phyloP scores from a whole-genome alignment of 1,140 invertebrate species.

The Neotoxoptera formosana region DNA sequence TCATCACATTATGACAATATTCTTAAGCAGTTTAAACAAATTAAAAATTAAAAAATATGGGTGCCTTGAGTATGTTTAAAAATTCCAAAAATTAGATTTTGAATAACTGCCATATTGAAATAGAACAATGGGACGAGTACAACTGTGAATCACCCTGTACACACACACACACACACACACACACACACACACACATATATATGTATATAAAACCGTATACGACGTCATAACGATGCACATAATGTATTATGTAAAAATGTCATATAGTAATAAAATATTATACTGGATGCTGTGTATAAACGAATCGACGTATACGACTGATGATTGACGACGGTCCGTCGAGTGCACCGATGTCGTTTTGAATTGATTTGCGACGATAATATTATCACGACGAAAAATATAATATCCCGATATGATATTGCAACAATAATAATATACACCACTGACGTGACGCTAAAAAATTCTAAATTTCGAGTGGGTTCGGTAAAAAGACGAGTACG shows the following conservation, averaged over 20 bases:
- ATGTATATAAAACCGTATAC: not conserved
- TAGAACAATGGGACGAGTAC: no score
- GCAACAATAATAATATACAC: no score
- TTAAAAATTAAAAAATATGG: no score
- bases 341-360: not conserved
- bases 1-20: no score
- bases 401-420: not conserved
- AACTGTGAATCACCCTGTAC: no score
- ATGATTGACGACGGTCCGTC: slow-evolving; percentile 36
- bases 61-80: no score
- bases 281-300: not conserved
- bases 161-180: no score
- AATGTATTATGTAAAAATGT: not conserved
- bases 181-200: no score
- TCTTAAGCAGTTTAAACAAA: no score
- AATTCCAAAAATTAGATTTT: no score
- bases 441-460: not conserved
- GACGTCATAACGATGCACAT: not conserved
- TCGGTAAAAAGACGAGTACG: not conserved
- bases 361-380: not conserved
- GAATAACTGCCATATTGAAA: no score
- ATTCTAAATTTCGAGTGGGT: not conserved
- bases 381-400: not conserved
- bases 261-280: not conserved
- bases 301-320: not conserved